A percentile compares a stretch with the other conserved stretches of the same genome.
phyloP scores from a whole-genome alignment of 2,797 vertebrate genomes.

The Hoplostethus atlanticus region DNA sequence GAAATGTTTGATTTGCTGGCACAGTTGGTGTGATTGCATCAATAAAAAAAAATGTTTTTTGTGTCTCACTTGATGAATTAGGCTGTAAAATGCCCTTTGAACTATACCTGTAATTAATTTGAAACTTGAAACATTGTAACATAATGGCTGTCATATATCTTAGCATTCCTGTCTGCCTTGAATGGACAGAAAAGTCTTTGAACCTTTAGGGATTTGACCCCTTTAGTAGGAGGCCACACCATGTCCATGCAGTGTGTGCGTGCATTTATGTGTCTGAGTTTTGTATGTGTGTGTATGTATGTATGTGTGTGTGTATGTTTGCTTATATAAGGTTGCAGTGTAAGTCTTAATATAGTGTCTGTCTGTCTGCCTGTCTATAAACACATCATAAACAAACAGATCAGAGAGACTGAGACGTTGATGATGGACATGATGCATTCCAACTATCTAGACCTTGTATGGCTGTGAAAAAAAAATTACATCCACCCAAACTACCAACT shows the following conservation, averaged over 20 bases:
- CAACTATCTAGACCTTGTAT: constrained; percentile 14
- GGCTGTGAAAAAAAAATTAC: neutral
- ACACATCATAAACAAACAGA: constrained; percentile 56
- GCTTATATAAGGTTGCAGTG: constrained; percentile 32
- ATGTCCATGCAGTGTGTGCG: neutral
- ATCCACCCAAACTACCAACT: no score
- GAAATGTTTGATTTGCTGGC: no score
- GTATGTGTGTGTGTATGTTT: neutral
- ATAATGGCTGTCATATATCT: constrained; percentile 45
- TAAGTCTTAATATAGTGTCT: constrained; percentile 46
- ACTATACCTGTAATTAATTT: constrained; percentile 35
- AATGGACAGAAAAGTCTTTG: constrained; percentile 37
- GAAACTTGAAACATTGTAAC: constrained; percentile 45
- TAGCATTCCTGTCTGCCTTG: constrained; percentile 11
- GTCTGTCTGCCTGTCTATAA: constrained; percentile 49
- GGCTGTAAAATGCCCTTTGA: constrained; percentile 41
- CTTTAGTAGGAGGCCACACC: neutral
- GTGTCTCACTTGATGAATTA: constrained; percentile 24
- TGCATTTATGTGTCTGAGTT: neutral
- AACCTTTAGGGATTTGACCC: constrained; percentile 56
- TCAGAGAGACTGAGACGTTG: constrained; percentile 12
- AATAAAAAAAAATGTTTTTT: neutral
- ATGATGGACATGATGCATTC: constrained; percentile 8
- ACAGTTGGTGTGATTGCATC: neutral
- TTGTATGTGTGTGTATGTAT: neutral